Percentiles rank a stretch among this genome's conserved stretches.
These are phyloP conservation scores for Sternotherus odoratus DNA, from an alignment of 2,797 vertebrate genomes.

Conservation along the genomic window DNA sequence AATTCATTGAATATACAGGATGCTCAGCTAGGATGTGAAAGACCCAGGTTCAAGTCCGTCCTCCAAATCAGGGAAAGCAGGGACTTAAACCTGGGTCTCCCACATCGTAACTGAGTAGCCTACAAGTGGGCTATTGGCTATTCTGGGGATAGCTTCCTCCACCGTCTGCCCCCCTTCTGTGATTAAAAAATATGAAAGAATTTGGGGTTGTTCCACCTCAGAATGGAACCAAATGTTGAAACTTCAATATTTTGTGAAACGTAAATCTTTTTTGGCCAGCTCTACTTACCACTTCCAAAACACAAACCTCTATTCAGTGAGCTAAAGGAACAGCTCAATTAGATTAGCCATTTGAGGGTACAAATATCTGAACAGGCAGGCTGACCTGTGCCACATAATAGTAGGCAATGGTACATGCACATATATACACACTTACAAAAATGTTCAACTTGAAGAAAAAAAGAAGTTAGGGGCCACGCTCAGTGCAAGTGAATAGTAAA, in stretches of 20 bases:
- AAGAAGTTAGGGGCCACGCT: slow-evolving; percentile 22
- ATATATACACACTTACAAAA: slow-evolving; percentile 35
- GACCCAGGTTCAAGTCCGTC: neutral
- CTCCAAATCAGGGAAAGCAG: neutral
- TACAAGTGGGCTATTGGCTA: neutral
- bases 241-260: neutral
- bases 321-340: neutral
- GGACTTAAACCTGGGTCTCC: neutral
- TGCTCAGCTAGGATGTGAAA: neutral
- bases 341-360: neutral
- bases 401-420: neutral
- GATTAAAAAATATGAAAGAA: neutral
- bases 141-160: neutral
- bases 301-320: neutral
- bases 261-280: neutral
- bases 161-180: neutral
- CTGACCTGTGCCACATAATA: neutral
- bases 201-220: neutral
- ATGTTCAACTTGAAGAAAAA: slow-evolving; percentile 22
- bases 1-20: neutral
- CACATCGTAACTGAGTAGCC: neutral
- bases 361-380: slow-evolving; percentile 17
- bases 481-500: slow-evolving; percentile 48
- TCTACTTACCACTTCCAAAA: slow-evolving; percentile 30
- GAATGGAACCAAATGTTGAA: neutral